phyloP scores from a whole-genome alignment of 1,140 invertebrate genomes.

The Drosophila carrolli region DNA sequence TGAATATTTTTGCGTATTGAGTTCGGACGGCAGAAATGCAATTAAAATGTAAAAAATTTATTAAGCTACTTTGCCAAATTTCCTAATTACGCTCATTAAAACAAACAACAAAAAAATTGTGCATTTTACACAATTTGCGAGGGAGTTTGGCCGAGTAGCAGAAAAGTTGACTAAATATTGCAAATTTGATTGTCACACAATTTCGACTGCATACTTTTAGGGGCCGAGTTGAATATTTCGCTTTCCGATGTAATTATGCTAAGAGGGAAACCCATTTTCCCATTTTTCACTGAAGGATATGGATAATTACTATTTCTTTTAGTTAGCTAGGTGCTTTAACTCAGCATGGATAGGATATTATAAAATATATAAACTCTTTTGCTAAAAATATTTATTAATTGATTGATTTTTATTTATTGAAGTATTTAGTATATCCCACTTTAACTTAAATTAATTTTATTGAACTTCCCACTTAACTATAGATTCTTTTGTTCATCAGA shows the following conservation, averaged over 20 bases:
- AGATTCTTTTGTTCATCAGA: too few relatives aligned
- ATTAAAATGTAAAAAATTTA: slow-evolving; percentile 63
- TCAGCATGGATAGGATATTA: too few relatives aligned
- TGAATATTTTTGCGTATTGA: slow-evolving; percentile 24
- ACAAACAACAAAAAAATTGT: slow-evolving; percentile 9
- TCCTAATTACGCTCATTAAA: slow-evolving; percentile 60
- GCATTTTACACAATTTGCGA: slow-evolving; percentile 22
- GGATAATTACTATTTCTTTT: slow-evolving; percentile 3
- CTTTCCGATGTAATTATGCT: slow-evolving; percentile 25
- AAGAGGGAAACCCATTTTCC: slow-evolving; percentile 17
- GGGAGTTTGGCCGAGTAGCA: too few relatives aligned
- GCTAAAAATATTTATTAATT: too few relatives aligned
- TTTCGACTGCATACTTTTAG: slow-evolving; percentile 20
- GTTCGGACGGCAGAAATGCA: slow-evolving; percentile 28
- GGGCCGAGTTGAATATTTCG: background rate
- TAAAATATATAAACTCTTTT: too few relatives aligned
- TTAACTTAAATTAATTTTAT: too few relatives aligned
- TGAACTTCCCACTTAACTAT: too few relatives aligned
- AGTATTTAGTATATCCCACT: too few relatives aligned
- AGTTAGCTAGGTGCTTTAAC: background rate
- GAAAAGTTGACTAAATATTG: slow-evolving; percentile 42
- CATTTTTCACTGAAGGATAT: background rate
- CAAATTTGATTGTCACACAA: slow-evolving; percentile 31
- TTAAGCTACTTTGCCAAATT: slow-evolving; percentile 62
- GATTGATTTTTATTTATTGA: too few relatives aligned